Evolutionary conservation across 2,113 vertebrate genomes (phyloP), one percentile per base, ranked within the genome.

Genomic region (Theristicus caerulescens): DNA sequence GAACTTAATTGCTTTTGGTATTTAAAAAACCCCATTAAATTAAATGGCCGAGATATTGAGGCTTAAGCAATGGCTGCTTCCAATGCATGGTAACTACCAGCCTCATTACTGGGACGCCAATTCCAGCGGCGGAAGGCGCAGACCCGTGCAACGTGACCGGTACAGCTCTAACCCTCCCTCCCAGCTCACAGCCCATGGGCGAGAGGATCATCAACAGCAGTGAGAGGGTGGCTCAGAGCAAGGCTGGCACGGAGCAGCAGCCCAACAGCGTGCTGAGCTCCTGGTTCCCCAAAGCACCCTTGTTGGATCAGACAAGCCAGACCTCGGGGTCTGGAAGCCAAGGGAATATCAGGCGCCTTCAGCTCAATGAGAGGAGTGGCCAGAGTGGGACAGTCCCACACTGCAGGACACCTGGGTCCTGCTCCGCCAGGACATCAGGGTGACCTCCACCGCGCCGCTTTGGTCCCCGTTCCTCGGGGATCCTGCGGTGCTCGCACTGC

Each of bases 1-100:
- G 96, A 97, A 93, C 96, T 96, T 97, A 97, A 97, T 97, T 95
- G 96, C 96, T 97, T 97, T 90, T 85, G 97, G 97, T 97, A 96
- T 97, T 97, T 97, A 95, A 97, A 97, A 96, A 97, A 91, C 0
- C 9, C 88, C 96, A 97, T 97, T 95, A 97, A 97, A 97, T 94
- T 97, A 97, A 97, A 97, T 90, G 93, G 92, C 85, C 10, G 40
- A 97, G 96, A 97, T 97, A 97, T 83, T 96, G 96, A 97, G 93
- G 94, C 78, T 97, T 96, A 83, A 93, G 96, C 94, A 90, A 71
- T 97, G 94, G 94, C 88, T 97, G 97, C 72, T 82, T 97, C 93
- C 95, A 67, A 71, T 36, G 92, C 96, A 94, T 93, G 83, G 91
- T 96, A 97, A 97, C 88, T 85, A 78, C 84, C 82, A 84, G 88